Evolutionary conservation across 2,113 vertebrate genomes (phyloP).

Genomic region (Lampris megalopsis): DNA sequence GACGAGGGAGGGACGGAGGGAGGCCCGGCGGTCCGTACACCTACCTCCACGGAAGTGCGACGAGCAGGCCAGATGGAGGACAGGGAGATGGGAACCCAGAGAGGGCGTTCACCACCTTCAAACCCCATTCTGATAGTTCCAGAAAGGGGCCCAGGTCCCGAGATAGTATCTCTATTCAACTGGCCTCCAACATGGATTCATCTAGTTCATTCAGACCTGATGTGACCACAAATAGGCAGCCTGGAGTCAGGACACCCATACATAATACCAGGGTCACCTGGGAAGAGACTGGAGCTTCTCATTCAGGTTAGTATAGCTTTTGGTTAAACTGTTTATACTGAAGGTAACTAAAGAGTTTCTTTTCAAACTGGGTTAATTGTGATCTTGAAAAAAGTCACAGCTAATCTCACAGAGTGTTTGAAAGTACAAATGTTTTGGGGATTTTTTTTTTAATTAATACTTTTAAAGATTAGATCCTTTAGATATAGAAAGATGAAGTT

Average conservation of each 20-base stretch:
- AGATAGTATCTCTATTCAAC: slow-evolving; percentile 63
- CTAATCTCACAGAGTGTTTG: background rate
- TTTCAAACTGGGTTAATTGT: no score
- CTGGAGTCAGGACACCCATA: slow-evolving; percentile 38
- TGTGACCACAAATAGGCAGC: slow-evolving; percentile 63
- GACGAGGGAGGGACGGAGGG: slow-evolving; percentile 46
- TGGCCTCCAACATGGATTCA: slow-evolving; percentile 66
- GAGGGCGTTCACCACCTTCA: slow-evolving; percentile 77
- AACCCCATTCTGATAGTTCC: slow-evolving; percentile 72
- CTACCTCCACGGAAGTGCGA: slow-evolving; percentile 55
- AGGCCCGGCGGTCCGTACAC: slow-evolving; percentile 43
- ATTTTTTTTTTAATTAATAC: no score
- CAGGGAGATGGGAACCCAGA: slow-evolving; percentile 62
- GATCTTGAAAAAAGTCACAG: background rate
- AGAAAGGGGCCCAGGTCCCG: slow-evolving; percentile 62
- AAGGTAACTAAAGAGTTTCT: background rate
- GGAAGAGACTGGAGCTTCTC: slow-evolving; percentile 52
- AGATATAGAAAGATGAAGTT: no score
- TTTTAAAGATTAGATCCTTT: no score
- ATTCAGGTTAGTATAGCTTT: slow-evolving; percentile 70
- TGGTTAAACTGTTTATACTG: background rate
- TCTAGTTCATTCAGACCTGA: slow-evolving; percentile 67
- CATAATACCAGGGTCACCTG: slow-evolving; percentile 46
- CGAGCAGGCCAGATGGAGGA: slow-evolving; percentile 51
- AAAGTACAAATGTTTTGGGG: background rate